These are phyloP conservation scores for Listronotus bonariensis DNA, from an alignment of 1,140 invertebrate species.

Conservation along the genomic window DNA sequence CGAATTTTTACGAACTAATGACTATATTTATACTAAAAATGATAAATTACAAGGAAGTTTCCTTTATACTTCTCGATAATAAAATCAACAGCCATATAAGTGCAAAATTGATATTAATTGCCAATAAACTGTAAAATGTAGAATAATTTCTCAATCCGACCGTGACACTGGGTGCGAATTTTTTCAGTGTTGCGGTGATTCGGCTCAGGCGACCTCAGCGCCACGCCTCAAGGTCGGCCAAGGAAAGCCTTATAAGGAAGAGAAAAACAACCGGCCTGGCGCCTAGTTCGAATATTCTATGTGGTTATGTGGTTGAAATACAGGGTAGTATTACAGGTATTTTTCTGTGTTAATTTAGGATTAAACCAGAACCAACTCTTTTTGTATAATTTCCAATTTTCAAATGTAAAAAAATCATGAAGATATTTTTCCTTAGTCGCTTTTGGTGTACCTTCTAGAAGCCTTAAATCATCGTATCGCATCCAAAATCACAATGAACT, in stretches of 20 bases:
- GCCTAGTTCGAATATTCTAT: conserved; percentile 21
- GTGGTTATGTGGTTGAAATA: conserved; percentile 1
- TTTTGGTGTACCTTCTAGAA: no score
- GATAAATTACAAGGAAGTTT: conserved; percentile 12
- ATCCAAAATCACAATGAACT: no score
- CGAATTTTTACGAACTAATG: no score
- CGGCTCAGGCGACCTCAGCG: conserved; percentile 21
- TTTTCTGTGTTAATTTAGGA: no score
- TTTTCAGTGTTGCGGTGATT: conserved; percentile 20
- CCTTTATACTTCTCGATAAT: neutral
- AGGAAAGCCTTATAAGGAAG: conserved; percentile 32
- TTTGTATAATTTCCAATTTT: no score
- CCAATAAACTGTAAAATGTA: conserved; percentile 7
- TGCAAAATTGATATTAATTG: conserved; percentile 34
- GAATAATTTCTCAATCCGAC: conserved; percentile 26
- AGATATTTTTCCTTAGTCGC: no score
- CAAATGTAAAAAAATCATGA: no score
- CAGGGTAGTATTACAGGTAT: conserved; percentile 2
- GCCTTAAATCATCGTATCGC: no score
- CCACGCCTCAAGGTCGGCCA: conserved; percentile 29
- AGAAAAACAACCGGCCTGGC: conserved; percentile 25
- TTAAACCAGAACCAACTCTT: no score
- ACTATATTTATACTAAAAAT: no score
- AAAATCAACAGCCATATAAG: conserved; percentile 19
- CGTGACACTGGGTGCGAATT: conserved; percentile 27